Percentiles rank a stretch among this genome's conserved stretches.
These are phyloP conservation scores for Eutrigla gurnardus DNA, from an alignment of 2,797 vertebrate genomes.

Conservation along the genomic window DNA sequence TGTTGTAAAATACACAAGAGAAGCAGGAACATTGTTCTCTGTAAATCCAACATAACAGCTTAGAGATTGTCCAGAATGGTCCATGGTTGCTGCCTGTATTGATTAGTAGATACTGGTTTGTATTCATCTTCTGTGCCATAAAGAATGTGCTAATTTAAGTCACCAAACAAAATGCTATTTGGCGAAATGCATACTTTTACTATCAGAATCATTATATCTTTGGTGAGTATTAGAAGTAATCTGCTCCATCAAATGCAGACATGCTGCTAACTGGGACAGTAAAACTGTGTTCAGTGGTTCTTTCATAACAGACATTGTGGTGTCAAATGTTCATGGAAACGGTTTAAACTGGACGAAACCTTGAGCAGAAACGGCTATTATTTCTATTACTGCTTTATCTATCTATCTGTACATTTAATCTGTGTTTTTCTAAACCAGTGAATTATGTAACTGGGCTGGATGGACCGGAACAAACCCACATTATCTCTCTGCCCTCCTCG, in stretches of 20 bases:
- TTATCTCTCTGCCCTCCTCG: conserved; percentile 17
- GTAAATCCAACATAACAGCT: background rate
- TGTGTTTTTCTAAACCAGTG: background rate
- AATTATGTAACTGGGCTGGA: conserved; percentile 39
- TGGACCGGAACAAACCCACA: conserved; percentile 35
- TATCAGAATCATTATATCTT: background rate
- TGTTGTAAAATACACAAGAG: background rate
- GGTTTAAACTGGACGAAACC: conserved; percentile 6
- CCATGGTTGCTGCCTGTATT: background rate
- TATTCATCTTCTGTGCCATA: background rate
- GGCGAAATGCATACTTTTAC: background rate
- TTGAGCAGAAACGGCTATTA: no score
- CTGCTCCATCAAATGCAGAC: background rate
- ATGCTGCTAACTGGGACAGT: background rate
- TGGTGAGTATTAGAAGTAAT: background rate
- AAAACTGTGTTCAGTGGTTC: no score
- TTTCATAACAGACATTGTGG: no score
- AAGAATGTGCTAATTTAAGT: background rate
- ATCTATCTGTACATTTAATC: background rate
- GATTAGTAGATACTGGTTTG: background rate
- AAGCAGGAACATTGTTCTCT: background rate
- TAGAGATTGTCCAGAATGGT: background rate
- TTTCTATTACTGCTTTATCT: background rate
- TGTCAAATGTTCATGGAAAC: no score
- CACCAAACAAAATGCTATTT: no score